These are phyloP conservation scores for Leptinotarsa defecta DNA, from an alignment of 1,140 invertebrate genomes.

Conservation along the genomic window DNA sequence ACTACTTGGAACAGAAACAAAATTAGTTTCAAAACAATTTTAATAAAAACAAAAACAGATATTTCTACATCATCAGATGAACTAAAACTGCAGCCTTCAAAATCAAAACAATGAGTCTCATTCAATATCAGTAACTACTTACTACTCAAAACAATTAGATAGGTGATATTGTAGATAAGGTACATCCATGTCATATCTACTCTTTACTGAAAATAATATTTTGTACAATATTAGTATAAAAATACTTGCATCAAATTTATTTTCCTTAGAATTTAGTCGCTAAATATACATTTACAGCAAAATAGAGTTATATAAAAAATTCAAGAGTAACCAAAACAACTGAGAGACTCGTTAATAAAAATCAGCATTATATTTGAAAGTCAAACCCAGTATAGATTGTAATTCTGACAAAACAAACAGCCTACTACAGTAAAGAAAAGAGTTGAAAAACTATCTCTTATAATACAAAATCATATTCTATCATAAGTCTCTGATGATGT, in stretches of 20 bases:
- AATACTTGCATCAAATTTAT: not conserved
- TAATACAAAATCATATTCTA: conserved; percentile 36
- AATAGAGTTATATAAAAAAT: not conserved
- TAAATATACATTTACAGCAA: too few relatives aligned
- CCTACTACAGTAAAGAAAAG: too few relatives aligned
- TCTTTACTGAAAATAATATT: not conserved
- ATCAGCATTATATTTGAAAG: too few relatives aligned
- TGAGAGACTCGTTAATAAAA: not conserved
- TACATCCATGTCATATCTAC: not conserved
- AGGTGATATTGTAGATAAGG: not conserved
- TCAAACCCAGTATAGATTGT: not conserved
- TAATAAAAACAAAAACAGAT: not conserved
- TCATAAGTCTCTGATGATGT: conserved; percentile 48
- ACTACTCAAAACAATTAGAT: not conserved
- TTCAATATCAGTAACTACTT: too few relatives aligned
- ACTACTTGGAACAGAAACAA: not conserved
- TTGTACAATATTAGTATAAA: not conserved
- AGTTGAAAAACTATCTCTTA: not conserved
- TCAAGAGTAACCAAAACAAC: not conserved
- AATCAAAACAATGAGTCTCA: too few relatives aligned
- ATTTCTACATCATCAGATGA: not conserved
- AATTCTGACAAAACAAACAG: not conserved
- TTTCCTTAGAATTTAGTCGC: not conserved
- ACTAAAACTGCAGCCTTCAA: not conserved
- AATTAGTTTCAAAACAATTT: not conserved